A percentile compares a stretch with the other conserved stretches of the same genome.
phyloP scores from a whole-genome alignment of 2,113 vertebrate genomes.

The Morone saxatilis region DNA sequence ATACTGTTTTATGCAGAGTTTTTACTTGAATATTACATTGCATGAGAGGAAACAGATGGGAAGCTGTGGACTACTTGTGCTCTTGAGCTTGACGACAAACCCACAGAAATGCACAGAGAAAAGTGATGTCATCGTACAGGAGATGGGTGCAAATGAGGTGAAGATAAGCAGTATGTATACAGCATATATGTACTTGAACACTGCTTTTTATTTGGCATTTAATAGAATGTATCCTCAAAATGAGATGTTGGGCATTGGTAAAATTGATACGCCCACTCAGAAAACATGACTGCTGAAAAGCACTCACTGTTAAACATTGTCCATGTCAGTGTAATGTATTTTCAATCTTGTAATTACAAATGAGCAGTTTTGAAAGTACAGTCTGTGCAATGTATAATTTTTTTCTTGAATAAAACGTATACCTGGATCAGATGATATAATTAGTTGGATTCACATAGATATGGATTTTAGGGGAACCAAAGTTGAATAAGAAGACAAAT shows the following conservation, averaged over 20 bases:
- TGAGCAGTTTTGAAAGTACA: not conserved
- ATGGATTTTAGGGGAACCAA: not conserved
- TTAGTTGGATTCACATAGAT: constrained; percentile 12
- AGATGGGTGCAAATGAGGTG: constrained; percentile 14
- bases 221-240: not conserved
- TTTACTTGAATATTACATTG: constrained; percentile 3
- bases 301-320: not conserved
- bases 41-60: constrained; percentile 44
- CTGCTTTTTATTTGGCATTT: not conserved
- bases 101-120: constrained; percentile 31
- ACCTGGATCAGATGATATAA: constrained; percentile 5
- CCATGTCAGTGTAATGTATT: not conserved
- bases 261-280: not conserved
- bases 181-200: not conserved
- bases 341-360: not conserved
- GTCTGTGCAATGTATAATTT: not conserved
- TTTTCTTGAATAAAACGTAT: not conserved
- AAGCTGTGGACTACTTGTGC: constrained; percentile 17
- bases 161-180: not conserved
- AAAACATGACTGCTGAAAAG: constrained; percentile 9
- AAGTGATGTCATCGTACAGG: constrained; percentile 46
- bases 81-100: constrained; percentile 33
- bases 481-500: constrained; percentile 33
- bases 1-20: not conserved
- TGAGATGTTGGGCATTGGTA: not conserved